Percentiles rank a stretch among this genome's conserved stretches.
phyloP scores from a whole-genome alignment of 2,113 vertebrate genomes.

The Rhombomys opimus region DNA sequence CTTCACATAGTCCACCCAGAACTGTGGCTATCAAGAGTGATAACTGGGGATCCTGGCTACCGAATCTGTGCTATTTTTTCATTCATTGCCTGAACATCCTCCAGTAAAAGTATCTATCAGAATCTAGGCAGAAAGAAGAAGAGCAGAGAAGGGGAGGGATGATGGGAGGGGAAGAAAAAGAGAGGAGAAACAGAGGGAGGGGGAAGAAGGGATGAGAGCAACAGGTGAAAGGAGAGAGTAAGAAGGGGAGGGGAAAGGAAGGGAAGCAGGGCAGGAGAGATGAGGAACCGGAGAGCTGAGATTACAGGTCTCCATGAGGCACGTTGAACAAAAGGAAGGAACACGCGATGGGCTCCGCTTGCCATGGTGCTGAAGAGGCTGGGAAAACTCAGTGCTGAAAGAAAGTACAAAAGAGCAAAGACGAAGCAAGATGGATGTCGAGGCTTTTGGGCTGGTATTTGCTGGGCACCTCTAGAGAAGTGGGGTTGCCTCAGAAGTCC shows the following conservation, averaged over 20 bases:
- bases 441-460: background rate
- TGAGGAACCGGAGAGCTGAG: background rate
- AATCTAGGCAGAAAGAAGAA: background rate
- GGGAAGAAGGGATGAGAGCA: no score
- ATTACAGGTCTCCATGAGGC: background rate
- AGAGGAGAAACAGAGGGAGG: no score
- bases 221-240: background rate
- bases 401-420: background rate
- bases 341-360: background rate
- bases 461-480: background rate
- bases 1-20: background rate
- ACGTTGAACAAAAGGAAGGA: background rate
- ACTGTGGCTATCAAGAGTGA: background rate
- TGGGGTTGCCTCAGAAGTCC: background rate
- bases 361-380: background rate
- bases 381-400: background rate
- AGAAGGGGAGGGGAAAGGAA: no score
- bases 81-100: background rate
- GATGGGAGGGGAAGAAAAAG: fast-evolving
- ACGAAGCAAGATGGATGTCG: background rate
- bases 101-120: background rate
- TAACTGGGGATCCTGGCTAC: background rate
- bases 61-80: background rate
- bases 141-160: fast-evolving
- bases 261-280: no score